phyloP scores from a whole-genome alignment of 2,113 vertebrate species.

The Fregata magnificens region DNA sequence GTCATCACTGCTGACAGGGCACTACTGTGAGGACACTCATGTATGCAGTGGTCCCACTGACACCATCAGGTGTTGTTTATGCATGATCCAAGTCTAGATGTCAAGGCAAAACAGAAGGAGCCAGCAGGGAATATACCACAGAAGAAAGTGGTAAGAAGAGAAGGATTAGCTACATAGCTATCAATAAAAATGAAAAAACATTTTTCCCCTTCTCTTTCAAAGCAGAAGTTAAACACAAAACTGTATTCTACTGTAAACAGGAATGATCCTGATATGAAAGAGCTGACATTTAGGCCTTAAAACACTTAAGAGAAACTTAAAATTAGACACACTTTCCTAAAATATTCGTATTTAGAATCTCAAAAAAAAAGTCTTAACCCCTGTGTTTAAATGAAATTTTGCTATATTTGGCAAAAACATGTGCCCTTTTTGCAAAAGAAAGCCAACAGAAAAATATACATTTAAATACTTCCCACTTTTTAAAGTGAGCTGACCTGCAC shows the following conservation, averaged over 20 bases:
- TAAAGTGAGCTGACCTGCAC: background rate
- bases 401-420: background rate
- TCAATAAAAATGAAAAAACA: background rate
- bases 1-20: constrained; percentile 35
- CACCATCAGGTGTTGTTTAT: constrained; percentile 63
- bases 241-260: background rate
- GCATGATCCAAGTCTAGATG: background rate
- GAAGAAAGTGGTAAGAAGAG: background rate
- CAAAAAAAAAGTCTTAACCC: background rate
- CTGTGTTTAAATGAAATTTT: background rate
- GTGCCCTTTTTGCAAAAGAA: background rate
- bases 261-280: background rate
- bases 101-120: constrained; percentile 59
- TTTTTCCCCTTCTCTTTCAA: background rate
- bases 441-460: background rate
- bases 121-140: constrained; percentile 19
- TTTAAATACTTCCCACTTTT: background rate
- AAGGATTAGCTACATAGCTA: background rate
- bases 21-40: background rate
- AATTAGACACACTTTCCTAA: background rate
- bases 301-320: background rate
- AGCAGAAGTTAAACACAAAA: background rate
- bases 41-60: constrained; percentile 51
- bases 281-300: background rate
- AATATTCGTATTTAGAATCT: background rate